A percentile compares a stretch with the other conserved stretches of the same genome.
phyloP scores from a whole-genome alignment of 2,888 invertebrate species.

The Iselma pallidipennis region DNA sequence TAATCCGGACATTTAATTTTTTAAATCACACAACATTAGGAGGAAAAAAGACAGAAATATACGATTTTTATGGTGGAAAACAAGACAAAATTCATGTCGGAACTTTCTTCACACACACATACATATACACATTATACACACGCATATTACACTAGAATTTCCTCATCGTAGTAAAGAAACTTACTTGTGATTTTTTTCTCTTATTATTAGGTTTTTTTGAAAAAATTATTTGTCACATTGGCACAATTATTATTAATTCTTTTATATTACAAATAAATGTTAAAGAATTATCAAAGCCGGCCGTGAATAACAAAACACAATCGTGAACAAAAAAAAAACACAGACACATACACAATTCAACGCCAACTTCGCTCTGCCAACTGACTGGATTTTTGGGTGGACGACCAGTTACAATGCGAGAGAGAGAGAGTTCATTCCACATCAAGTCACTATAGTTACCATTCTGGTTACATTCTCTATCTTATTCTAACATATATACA shows the following conservation, averaged over 20 bases:
- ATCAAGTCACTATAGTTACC: not conserved
- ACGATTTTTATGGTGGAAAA: not conserved
- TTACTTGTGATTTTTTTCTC: not conserved
- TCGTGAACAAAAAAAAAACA: not conserved
- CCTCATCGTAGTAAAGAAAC: not conserved
- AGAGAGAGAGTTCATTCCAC: conserved; percentile 23
- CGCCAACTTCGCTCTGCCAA: conserved; percentile 12
- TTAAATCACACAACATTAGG: not conserved
- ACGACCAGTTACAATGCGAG: conserved; percentile 15
- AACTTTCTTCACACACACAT: not conserved
- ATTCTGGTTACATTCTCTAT: not conserved
- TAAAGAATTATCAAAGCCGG: not conserved
- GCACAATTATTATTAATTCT: not conserved
- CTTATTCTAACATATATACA: conserved; percentile 7
- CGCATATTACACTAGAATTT: too few relatives aligned
- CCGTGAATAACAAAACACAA: not conserved
- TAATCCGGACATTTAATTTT: not conserved
- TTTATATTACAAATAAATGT: not conserved
- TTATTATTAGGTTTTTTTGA: too few relatives aligned
- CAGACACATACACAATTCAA: conserved; percentile 10
- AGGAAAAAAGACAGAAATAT: not conserved
- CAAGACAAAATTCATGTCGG: not conserved
- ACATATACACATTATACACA: not conserved
- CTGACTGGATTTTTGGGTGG: conserved; percentile 25
- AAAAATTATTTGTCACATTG: not conserved